Conservation (phyloP, 2,113 vertebrate species). For the Thinocorus orbignyianus region DNA sequence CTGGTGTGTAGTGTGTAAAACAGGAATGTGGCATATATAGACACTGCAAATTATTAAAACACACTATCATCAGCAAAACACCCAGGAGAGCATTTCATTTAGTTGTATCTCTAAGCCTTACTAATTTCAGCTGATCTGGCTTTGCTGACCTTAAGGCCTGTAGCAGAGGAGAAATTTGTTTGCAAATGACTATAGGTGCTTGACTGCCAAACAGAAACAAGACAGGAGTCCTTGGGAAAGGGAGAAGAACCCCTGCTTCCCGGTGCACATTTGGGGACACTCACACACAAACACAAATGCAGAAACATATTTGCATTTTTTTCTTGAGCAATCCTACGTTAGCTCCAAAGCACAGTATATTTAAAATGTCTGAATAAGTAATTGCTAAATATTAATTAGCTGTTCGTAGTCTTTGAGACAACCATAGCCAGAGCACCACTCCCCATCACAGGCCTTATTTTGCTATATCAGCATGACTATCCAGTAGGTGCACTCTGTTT, state of each 20-base stretch:
- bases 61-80: not conserved
- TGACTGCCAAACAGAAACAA: not conserved
- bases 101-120: not conserved
- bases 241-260: not conserved
- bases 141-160: not conserved
- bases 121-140: not conserved
- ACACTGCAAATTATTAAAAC: not conserved
- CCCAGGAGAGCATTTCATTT: not conserved
- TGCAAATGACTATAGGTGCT: not conserved
- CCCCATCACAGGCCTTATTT: not conserved
- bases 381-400: not conserved
- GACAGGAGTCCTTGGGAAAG: not conserved
- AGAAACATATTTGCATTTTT: not conserved
- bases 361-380: not conserved
- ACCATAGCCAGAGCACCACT: not conserved
- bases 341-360: not conserved
- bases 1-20: not conserved
- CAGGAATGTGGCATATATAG: not conserved
- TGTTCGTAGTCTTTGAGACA: not conserved
- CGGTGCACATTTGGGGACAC: no score
- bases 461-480: not conserved
- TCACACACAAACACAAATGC: not conserved
- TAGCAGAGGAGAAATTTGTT: not conserved
- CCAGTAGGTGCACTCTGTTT: not conserved
- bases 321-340: not conserved